These are phyloP conservation scores for Rhorus exstirpatorius DNA, from an alignment of 2,888 invertebrate species.

Conservation along the genomic window DNA sequence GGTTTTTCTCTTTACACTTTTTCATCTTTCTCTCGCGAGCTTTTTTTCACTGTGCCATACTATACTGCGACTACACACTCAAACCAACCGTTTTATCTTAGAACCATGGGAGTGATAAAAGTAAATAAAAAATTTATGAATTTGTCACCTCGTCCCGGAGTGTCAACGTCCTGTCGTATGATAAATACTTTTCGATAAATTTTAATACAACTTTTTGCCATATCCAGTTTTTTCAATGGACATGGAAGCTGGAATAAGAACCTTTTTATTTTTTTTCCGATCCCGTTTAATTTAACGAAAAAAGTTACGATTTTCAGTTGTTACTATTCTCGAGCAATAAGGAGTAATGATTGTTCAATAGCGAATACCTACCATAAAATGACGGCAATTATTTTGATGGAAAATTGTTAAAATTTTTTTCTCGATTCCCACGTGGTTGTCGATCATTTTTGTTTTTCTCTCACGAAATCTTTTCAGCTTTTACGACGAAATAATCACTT, in stretches of 20 bases:
- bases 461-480: too few relatives aligned
- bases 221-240: background rate
- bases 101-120: background rate
- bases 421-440: too few relatives aligned
- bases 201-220: background rate
- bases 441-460: too few relatives aligned
- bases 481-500: too few relatives aligned
- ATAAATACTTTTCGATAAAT: slow-evolving; percentile 49
- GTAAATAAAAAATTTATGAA: slow-evolving; percentile 41
- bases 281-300: too few relatives aligned
- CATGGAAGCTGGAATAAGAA: too few relatives aligned
- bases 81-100: slow-evolving; percentile 35
- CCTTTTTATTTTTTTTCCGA: too few relatives aligned
- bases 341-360: background rate
- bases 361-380: too few relatives aligned
- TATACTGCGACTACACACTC: background rate
- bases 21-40: slow-evolving; percentile 22
- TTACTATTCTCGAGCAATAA: background rate
- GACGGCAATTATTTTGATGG: too few relatives aligned
- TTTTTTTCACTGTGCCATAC: slow-evolving; percentile 22
- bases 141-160: slow-evolving; percentile 43
- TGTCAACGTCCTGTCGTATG: slow-evolving; percentile 13
- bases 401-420: too few relatives aligned
- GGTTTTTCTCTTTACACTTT: slow-evolving; percentile 14
- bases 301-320: background rate